These are phyloP conservation scores for Teleogryllus occipitalis DNA, from an alignment of 1,140 invertebrate species.

Conservation along the genomic window DNA sequence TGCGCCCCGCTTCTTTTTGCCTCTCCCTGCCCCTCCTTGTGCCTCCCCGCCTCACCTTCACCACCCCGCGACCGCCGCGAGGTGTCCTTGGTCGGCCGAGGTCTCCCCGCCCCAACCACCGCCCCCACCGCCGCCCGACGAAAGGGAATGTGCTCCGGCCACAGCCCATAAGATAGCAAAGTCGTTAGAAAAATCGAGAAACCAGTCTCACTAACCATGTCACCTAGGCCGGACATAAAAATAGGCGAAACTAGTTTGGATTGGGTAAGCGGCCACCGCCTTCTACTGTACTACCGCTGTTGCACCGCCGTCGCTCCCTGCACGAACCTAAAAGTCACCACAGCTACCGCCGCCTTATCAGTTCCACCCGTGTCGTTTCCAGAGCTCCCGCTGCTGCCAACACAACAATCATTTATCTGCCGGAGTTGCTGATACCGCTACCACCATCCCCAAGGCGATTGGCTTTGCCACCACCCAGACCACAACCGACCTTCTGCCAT, in stretches of 20 bases:
- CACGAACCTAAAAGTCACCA: too few relatives aligned
- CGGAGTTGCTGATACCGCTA: background rate
- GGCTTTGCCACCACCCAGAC: too few relatives aligned
- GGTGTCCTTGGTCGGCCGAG: too few relatives aligned
- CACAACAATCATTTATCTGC: too few relatives aligned
- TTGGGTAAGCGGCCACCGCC: background rate
- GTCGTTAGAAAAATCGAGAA: background rate
- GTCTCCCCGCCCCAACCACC: too few relatives aligned
- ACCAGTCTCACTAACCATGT: background rate
- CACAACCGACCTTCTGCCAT: too few relatives aligned
- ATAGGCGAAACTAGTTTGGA: background rate
- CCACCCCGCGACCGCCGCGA: too few relatives aligned
- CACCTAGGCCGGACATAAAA: background rate
- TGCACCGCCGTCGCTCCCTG: too few relatives aligned
- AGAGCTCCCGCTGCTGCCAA: too few relatives aligned
- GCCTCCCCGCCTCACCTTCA: background rate
- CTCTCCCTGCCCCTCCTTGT: background rate
- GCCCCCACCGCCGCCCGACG: too few relatives aligned
- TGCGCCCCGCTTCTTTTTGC: background rate
- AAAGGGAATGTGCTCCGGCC: too few relatives aligned
- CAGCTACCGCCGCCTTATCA: background rate
- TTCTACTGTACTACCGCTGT: too few relatives aligned
- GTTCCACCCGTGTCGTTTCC: background rate
- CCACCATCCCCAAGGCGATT: background rate
- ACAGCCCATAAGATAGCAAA: background rate